A percentile compares a stretch with the other conserved stretches of the same genome.
Evolutionary conservation across 2,888 invertebrate species (phyloP).

Genomic region (Fragum fragum): DNA sequence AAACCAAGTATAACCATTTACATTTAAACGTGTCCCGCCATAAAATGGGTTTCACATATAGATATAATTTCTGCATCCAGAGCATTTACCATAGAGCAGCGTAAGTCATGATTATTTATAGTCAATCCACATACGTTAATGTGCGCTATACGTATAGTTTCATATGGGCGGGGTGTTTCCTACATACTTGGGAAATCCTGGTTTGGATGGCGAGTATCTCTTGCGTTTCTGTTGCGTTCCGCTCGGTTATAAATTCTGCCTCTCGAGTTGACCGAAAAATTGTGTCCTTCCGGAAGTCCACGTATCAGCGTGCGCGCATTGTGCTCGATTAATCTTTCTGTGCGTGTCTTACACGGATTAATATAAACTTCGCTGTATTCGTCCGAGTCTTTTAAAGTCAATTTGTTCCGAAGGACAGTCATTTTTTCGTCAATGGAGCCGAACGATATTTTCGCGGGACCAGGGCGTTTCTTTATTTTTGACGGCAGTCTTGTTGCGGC

Average conservation of each 20-base stretch:
- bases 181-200: background rate
- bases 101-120: slow-evolving; percentile 43
- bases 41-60: slow-evolving; percentile 44
- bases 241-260: slow-evolving; percentile 23
- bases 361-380: background rate
- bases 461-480: background rate
- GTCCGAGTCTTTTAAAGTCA: background rate
- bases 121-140: slow-evolving; percentile 60
- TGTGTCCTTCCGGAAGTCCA: slow-evolving; percentile 25
- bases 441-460: background rate
- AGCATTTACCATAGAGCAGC: slow-evolving; percentile 17
- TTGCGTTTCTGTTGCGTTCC: background rate
- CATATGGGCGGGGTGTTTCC: slow-evolving; percentile 1
- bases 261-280: slow-evolving; percentile 31
- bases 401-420: background rate
- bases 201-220: background rate
- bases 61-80: slow-evolving; percentile 43
- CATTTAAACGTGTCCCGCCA: slow-evolving; percentile 1
- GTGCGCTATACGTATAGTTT: slow-evolving; percentile 34
- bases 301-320: slow-evolving; percentile 35
- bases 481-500: background rate
- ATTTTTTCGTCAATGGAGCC: background rate
- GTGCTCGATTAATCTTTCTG: slow-evolving; percentile 34
- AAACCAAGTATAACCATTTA: slow-evolving; percentile 39
- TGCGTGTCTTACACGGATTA: slow-evolving; percentile 11